Evolutionary conservation across 1,140 invertebrate species (phyloP).

Genomic region (Metopolophium dirhodum): DNA sequence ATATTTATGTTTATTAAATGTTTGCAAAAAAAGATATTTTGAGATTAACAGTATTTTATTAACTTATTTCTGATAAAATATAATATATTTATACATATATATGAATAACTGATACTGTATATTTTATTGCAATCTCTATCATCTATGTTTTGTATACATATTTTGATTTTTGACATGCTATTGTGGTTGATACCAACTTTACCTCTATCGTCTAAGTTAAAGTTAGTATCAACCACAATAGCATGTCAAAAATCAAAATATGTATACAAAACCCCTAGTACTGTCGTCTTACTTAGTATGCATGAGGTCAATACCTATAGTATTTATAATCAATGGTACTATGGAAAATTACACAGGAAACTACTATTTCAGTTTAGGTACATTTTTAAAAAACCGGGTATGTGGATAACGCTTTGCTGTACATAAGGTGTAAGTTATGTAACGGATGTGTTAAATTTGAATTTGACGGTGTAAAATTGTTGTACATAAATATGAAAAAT

Average conservation of each 20-base stretch:
- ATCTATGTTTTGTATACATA: neutral
- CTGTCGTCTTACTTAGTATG: neutral
- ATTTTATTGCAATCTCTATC: neutral
- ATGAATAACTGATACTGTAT: neutral
- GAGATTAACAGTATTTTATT: slow-evolving; percentile 35
- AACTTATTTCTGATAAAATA: slow-evolving; percentile 31
- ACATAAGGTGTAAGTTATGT: too few relatives aligned
- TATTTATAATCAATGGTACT: neutral
- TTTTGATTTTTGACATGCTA: neutral
- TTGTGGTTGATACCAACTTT: neutral
- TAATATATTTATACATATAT: slow-evolving; percentile 2
- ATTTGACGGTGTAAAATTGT: too few relatives aligned
- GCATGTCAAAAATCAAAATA: neutral
- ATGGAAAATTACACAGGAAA: neutral
- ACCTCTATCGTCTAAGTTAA: neutral
- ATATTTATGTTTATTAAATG: neutral
- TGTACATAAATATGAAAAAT: too few relatives aligned
- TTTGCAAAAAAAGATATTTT: neutral
- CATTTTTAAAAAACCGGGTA: neutral
- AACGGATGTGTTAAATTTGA: too few relatives aligned
- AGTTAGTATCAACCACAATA: neutral
- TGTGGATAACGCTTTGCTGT: too few relatives aligned
- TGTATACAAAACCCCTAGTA: neutral
- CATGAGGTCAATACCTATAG: neutral
- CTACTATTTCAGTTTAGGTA: neutral